Base-by-base conservation (phyloP, 23 tunicate genomes). In the Diplosoma virens region DNA sequence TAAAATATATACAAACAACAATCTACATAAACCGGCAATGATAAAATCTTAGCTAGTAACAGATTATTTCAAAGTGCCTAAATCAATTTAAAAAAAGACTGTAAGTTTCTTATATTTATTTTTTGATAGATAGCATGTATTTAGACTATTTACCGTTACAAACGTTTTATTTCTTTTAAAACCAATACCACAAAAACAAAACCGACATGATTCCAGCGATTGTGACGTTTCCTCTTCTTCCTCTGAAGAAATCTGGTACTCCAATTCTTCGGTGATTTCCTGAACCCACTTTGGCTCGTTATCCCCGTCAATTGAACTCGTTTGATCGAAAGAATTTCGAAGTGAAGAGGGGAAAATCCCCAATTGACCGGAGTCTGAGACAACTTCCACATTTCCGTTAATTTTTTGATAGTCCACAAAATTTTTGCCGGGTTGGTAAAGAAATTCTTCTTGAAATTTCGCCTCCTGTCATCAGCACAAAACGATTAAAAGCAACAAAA, bases 271-370 rank as follows among this genome's bases (percentile, higher is more conserved):
- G 32, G 78, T 41, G 29, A 90, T 90, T 47, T 90, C 97, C 23
- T 60, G 69, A 54, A 90, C 97, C 97, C 97, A 90, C 26, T 53
- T 73, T 1, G 97, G 97, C 47, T 90, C 97, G 36, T 56, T 81
- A 55, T 75, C 89, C 29, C 45, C 28, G 71, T 84, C 85, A 30
- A 72, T 58, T 1, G 67, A 14, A 24, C 29, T 28, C 1, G 71
- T 34, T 1, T 2, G 28, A 9, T 58, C 73, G 36, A 47, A 47
- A 3, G 78, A 47, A 24, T 4, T 21, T n/a, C 60, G 68, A 33
- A 1, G 6, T 6, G 3, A 25, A 58, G 36, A 3, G 6, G 79
- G 47, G 9, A 26, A 31, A 47, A 2, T 30, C 16, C 11, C n/a
- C 3, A 47, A 48, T 11, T 47, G 7, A 17, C 30, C n/a, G 30